Evolutionary conservation across 2,888 invertebrate species (phyloP).

Genomic region (Drymonia ruficornis): DNA sequence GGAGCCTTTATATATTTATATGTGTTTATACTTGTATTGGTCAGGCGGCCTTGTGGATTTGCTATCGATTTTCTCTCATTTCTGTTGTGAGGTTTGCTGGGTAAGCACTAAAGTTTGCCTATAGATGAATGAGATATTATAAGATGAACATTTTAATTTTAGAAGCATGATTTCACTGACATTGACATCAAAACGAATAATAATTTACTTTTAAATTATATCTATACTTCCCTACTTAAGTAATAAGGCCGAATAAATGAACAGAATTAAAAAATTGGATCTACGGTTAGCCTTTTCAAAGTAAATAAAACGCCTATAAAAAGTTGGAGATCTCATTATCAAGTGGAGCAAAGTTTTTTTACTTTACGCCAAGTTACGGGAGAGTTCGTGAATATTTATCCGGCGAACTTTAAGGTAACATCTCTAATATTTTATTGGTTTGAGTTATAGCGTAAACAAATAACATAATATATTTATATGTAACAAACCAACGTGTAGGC

Average conservation of each 20-base stretch:
- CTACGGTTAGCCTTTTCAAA: conserved; percentile 42
- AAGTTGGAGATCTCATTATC: conserved; percentile 46
- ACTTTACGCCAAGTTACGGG: conserved; percentile 28
- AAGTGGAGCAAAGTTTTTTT: conserved; percentile 36
- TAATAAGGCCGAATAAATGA: too few relatives aligned
- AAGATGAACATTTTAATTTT: too few relatives aligned
- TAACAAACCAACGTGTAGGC: neutral
- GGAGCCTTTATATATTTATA: conserved; percentile 72
- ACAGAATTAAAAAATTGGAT: conserved; percentile 34
- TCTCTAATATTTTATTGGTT: conserved; percentile 25
- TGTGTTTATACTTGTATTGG: conserved; percentile 72
- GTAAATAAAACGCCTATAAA: conserved; percentile 50
- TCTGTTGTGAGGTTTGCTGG: conserved; percentile 14
- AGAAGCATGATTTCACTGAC: too few relatives aligned
- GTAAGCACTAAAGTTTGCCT: conserved; percentile 5
- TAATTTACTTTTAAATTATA: too few relatives aligned
- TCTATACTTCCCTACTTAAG: too few relatives aligned
- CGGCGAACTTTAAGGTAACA: conserved; percentile 29
- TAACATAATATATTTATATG: too few relatives aligned
- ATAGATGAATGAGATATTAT: conserved; percentile 23
- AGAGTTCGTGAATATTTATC: conserved; percentile 43
- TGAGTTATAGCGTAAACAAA: conserved; percentile 6
- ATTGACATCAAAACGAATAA: too few relatives aligned
- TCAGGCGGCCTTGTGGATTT: conserved; percentile 58
- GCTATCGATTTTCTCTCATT: conserved; percentile 62